phyloP scores from a whole-genome alignment of 1,140 invertebrate species.

The Mamestra configurata region DNA sequence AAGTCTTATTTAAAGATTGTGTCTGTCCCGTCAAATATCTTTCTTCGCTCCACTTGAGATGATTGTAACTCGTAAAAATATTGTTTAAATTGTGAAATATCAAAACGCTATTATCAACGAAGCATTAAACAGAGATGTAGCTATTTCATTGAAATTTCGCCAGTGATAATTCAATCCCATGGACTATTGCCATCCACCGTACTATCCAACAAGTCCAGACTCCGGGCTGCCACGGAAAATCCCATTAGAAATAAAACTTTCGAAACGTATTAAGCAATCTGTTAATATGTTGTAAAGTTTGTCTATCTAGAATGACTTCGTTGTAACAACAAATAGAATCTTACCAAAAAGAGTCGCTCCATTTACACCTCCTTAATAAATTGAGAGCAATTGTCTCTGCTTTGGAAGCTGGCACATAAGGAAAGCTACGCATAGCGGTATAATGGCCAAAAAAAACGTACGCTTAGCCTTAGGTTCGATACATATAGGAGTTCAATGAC shows the following conservation, averaged over 20 bases:
- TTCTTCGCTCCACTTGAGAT: not conserved
- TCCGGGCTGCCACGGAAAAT: too few species aligned
- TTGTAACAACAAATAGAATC: not conserved
- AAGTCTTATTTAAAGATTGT: not conserved
- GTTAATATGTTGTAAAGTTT: not conserved
- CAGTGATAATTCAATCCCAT: not conserved
- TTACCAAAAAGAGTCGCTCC: conserved; percentile 6
- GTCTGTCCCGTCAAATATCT: conserved; percentile 1
- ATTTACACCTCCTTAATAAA: conserved; percentile 35
- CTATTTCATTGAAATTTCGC: not conserved
- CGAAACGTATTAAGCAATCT: too few species aligned
- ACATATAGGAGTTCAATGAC: conserved; percentile 71
- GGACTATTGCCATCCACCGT: too few species aligned
- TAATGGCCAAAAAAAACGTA: conserved; percentile 61
- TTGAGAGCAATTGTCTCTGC: conserved; percentile 42
- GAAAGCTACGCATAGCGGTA: conserved; percentile 59
- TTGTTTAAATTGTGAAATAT: not conserved
- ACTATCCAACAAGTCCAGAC: too few species aligned
- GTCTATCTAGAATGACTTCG: not conserved
- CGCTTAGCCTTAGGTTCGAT: conserved; percentile 53
- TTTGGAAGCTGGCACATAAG: conserved; percentile 36
- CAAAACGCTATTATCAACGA: too few species aligned
- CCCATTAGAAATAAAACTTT: too few species aligned
- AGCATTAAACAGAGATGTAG: too few species aligned
- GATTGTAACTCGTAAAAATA: not conserved